Conservation (phyloP, 2,888 invertebrate genomes). For the Gandaritis pyraliata region DNA sequence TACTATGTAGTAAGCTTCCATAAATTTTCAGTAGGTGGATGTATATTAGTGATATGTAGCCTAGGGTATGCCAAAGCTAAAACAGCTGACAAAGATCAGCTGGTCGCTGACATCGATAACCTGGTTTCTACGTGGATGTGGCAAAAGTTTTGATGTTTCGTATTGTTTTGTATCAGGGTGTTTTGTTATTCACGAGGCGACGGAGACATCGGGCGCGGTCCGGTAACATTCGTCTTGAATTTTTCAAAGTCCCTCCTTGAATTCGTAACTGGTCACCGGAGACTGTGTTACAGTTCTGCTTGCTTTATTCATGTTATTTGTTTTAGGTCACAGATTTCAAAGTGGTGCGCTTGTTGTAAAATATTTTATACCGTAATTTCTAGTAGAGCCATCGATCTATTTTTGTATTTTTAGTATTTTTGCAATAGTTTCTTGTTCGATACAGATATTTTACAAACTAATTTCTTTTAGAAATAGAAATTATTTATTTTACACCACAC, state of each 20-base stretch:
- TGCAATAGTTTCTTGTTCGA: too few relatives aligned
- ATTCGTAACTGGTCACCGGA: conserved; percentile 37
- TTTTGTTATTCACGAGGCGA: conserved; percentile 49
- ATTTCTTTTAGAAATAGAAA: too few relatives aligned
- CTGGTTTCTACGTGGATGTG: conserved; percentile 14
- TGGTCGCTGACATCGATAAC: background rate
- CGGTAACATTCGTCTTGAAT: conserved; percentile 48
- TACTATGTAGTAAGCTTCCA: too few relatives aligned
- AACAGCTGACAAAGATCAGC: too few relatives aligned
- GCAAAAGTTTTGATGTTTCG: conserved; percentile 47
- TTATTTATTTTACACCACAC: too few relatives aligned
- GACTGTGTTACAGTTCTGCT: conserved; percentile 28
- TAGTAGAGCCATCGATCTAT: too few relatives aligned
- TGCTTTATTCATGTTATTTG: background rate
- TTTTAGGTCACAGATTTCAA: background rate
- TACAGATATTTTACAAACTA: too few relatives aligned
- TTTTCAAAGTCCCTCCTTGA: conserved; percentile 45
- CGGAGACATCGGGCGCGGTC: conserved; percentile 44
- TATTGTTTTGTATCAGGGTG: conserved; percentile 45
- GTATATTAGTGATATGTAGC: too few relatives aligned
- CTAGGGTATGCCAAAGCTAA: too few relatives aligned
- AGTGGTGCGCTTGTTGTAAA: background rate
- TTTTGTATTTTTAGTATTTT: too few relatives aligned
- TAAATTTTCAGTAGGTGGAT: too few relatives aligned
- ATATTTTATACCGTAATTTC: background rate